Conservation (phyloP, 2,113 vertebrate genomes). For the Himantopus leucocephalus region DNA sequence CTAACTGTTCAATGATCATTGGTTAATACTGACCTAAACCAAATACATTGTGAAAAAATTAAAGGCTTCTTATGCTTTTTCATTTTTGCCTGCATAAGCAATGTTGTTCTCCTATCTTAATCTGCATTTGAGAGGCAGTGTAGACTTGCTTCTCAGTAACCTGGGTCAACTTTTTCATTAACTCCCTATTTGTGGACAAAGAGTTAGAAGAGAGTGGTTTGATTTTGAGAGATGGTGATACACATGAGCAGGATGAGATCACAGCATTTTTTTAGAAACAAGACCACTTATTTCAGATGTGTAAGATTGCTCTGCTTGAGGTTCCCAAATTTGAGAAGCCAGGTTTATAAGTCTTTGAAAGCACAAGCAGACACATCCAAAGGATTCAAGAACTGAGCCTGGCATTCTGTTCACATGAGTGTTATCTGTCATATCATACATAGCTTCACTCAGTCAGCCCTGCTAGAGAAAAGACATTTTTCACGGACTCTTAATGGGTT, state of each 20-base stretch:
- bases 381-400: neutral
- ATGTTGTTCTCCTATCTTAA: neutral
- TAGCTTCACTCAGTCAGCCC: neutral
- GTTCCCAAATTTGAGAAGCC: neutral
- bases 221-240: neutral
- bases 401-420: neutral
- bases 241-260: neutral
- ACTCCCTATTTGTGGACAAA: neutral
- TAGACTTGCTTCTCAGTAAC: neutral
- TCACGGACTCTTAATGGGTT: neutral
- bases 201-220: neutral
- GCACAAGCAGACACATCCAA: neutral
- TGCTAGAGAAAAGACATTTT: slow-evolving; percentile 16
- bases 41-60: neutral
- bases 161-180: neutral
- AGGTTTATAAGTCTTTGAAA: neutral
- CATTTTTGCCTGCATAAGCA: neutral
- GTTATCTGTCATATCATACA: neutral
- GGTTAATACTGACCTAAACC: neutral
- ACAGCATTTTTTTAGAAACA: neutral
- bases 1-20: neutral
- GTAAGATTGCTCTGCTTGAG: neutral
- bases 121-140: neutral
- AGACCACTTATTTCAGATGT: neutral
- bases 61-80: neutral